phyloP scores from a whole-genome alignment of 2,113 vertebrate genomes.

The Pygoscelis antarcticus region DNA sequence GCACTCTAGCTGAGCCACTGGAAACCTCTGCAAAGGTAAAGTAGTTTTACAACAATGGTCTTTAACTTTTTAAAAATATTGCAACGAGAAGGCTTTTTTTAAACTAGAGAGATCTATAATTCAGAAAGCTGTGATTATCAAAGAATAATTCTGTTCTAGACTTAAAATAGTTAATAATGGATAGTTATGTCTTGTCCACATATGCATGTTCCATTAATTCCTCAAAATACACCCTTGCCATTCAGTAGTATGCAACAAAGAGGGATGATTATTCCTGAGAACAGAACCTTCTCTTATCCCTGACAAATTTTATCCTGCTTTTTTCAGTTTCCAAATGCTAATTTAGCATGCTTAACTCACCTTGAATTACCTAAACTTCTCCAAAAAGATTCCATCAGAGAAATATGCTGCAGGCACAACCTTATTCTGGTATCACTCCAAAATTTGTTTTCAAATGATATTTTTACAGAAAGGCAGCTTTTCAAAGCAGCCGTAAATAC shows the following conservation, averaged over 20 bases:
- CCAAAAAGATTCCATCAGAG: neutral
- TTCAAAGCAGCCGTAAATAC: neutral
- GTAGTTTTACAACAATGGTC: neutral
- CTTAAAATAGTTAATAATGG: neutral
- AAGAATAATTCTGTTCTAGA: neutral
- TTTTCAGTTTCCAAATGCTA: neutral
- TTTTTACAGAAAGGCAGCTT: neutral
- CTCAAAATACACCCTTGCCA: neutral
- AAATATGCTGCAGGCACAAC: neutral
- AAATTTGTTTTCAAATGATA: neutral
- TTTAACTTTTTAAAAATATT: neutral
- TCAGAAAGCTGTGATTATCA: neutral
- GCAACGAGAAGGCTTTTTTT: neutral
- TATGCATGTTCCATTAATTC: neutral
- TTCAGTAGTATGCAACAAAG: neutral
- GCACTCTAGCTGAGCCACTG: neutral
- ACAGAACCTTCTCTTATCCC: neutral
- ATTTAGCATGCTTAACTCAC: neutral
- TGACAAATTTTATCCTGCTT: neutral
- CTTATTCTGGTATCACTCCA: neutral
- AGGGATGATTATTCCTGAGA: neutral
- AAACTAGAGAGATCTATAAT: neutral
- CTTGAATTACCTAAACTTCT: neutral
- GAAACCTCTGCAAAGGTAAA: neutral
- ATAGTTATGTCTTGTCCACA: neutral